Evolutionary conservation across 2,888 invertebrate species (phyloP), one percentile per base, ranked within the genome.

Genomic region (Cheilosia vulpina): DNA sequence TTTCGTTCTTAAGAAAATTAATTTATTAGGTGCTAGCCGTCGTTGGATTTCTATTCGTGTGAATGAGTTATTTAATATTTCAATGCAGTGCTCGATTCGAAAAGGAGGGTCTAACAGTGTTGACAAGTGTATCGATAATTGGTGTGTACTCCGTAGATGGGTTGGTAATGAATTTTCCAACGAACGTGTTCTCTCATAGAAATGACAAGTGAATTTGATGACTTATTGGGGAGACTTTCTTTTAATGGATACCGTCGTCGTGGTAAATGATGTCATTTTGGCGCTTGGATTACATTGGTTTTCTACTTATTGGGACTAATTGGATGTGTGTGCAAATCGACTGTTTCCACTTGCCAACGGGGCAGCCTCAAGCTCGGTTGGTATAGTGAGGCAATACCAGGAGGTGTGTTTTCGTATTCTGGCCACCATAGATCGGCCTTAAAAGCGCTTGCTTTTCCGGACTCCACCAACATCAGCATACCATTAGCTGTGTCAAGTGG

Each of bases 11-110:
- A 24, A 2, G 24, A 13, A 13, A 72, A 55, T 47, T 66, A 45
- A 81, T 77, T 82, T 66, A 77, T 82, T 60, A 43, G 50, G 53
- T 78, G 78, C 27, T 57, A 13, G 43, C 63, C 17, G 73, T 62
- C 50, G 47, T 69, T 81, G 45, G 73, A 83, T 83, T 72, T 83
- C 72, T 66, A 78, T 66, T 83, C 47, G 53, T 65, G 21, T 72
- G 43, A 50, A 60, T 57, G 62, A 73, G 66, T 57, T 69, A 63
- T 78, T 83, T 78, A 62, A 57, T 53, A 78, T 57, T 83, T 78
- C 55, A 72, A 66, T 66, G 60, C 71, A 58, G 57, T 24, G 34
- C 53, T 60, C 66, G 53, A 65, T 52, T n/a, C 11, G n/a, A 41
- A 17, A 27, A 38, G 11, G 13, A 21, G 19, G 2, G 62, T 19